Evolutionary conservation across 2,888 invertebrate genomes (phyloP), one percentile per base, ranked within the genome.

Genomic region (Norana najaformis): DNA sequence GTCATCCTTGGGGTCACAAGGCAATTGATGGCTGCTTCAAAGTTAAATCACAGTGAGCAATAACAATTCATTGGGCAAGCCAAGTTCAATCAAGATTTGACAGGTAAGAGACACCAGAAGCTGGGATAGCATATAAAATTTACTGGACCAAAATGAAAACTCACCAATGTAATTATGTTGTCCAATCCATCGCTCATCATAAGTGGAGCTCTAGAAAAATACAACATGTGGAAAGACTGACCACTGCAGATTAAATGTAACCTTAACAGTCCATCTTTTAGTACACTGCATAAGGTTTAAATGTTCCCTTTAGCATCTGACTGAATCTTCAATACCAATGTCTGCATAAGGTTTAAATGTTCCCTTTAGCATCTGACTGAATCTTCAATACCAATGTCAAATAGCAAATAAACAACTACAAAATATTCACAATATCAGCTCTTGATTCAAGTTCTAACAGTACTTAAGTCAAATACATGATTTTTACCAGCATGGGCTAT

Each of bases 91-190:
- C 47, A 47, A 69, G 30, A 69, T n/a, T n/a, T 69, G n/a, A 69
- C 1, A n/a, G 69, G 8, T n/a, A 69, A 69, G 30, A n/a, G 11
- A 69, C 4, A 69, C 69, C 41, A 69, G 11, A 69, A n/a, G 69
- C 69, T n/a, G 8, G n/a, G 30, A 69, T n/a, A 69, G n/a, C n/a
- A n/a, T n/a, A n/a, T n/a, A n/a, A n/a, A 69, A n/a, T 69, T 30
- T n/a, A 69, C 30, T n/a, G n/a, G n/a, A 69, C 69, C 30, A n/a
- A 69, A 69, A 69, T 6, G 35, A 36, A 6, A 18, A 85, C 85
- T 6, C 8, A 85, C 85, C 85, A 85, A 36, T 37, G 85, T 85
- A 85, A 85, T 85, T 85, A 85, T 85, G 36, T 85, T 85, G 85
- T 85, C 85, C 35, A 85, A 37, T 23, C 85, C 85, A 36, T 85